Percentiles rank a stretch among this genome's conserved stretches.
These are phyloP conservation scores for Amazona finschi DNA, from an alignment of 2,797 vertebrate species.

Conservation along the genomic window DNA sequence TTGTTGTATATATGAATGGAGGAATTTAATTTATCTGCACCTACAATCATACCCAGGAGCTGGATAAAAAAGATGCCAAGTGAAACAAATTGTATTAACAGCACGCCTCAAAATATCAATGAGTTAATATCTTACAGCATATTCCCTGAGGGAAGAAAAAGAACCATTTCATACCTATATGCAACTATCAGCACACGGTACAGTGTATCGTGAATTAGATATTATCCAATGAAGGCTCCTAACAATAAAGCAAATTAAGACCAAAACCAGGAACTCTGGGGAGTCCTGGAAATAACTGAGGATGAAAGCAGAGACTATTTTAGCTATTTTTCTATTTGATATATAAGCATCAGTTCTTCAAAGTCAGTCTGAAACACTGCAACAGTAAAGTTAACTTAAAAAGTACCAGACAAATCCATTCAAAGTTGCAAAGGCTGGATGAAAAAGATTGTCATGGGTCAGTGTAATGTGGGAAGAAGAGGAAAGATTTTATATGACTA, in stretches of 20 bases:
- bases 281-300: not conserved
- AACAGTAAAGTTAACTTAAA: not conserved
- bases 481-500: not conserved
- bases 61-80: not conserved
- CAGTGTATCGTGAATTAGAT: not conserved
- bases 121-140: not conserved
- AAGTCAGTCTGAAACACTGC: not conserved
- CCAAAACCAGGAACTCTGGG: not conserved
- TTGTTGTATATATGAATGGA: not conserved
- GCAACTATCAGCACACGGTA: not conserved
- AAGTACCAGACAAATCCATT: not conserved
- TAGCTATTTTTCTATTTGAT: not conserved
- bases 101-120: not conserved
- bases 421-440: not conserved
- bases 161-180: not conserved
- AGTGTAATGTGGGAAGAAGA: not conserved
- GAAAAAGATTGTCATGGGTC: not conserved
- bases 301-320: not conserved
- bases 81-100: not conserved
- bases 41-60: not conserved
- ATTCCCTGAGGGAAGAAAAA: not conserved
- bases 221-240: not conserved
- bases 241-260: conserved; percentile 16
- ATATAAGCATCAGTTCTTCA: not conserved
- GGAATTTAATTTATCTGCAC: not conserved